These are phyloP conservation scores for Fregetta grallaria DNA, from an alignment of 2,113 vertebrate genomes.

Conservation along the genomic window DNA sequence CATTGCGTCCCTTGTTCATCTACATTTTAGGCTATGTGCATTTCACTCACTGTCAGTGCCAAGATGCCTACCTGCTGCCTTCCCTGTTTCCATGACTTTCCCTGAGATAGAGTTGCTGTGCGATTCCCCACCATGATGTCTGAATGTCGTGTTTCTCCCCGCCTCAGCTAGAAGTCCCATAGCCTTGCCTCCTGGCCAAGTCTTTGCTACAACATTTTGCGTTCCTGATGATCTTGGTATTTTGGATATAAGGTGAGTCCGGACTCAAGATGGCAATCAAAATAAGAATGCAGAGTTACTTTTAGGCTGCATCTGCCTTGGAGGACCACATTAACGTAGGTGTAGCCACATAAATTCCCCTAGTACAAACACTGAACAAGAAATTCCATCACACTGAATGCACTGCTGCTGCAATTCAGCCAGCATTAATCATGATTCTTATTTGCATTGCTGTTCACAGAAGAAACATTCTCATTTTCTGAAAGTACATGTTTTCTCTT, in stretches of 20 bases:
- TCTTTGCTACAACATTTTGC: not conserved
- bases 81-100: not conserved
- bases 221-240: not conserved
- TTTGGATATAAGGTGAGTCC: not conserved
- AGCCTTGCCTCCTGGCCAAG: not conserved
- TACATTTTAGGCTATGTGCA: not conserved
- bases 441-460: not conserved
- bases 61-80: not conserved
- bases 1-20: not conserved
- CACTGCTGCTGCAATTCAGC: not conserved
- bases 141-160: not conserved
- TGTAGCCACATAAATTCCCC: not conserved
- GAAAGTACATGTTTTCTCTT: not conserved
- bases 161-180: not conserved
- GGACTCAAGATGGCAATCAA: not conserved
- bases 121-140: not conserved
- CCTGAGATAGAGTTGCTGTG: fast-evolving
- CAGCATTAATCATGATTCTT: not conserved
- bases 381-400: not conserved
- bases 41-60: not conserved
- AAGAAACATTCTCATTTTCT: not conserved
- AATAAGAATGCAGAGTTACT: not conserved
- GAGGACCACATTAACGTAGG: not conserved
- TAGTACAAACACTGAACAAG: not conserved
- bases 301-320: not conserved